Evolutionary conservation across 2,888 invertebrate genomes (phyloP).

Genomic region (Calameuta filiformis): DNA sequence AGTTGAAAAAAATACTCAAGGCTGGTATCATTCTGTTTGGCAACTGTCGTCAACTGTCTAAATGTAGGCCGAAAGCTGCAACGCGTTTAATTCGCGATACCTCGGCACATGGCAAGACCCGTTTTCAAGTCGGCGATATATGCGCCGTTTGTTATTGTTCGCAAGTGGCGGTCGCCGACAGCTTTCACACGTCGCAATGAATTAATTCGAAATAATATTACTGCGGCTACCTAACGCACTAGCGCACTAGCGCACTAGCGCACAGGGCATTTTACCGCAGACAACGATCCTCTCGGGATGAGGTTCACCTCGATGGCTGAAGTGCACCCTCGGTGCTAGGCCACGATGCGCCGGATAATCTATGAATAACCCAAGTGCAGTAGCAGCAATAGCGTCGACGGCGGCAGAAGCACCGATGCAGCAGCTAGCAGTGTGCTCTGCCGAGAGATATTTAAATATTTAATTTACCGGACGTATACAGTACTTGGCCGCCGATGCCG

Average conservation of each 20-base stretch:
- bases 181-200: neutral
- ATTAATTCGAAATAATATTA: neutral
- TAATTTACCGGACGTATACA: slow-evolving; percentile 31
- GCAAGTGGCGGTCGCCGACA: neutral
- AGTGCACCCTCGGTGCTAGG: neutral
- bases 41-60: neutral
- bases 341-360: slow-evolving; percentile 1
- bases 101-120: neutral
- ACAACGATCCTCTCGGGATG: neutral
- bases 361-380: slow-evolving; percentile 12
- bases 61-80: slow-evolving; percentile 4
- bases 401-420: neutral
- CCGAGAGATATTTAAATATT: slow-evolving; percentile 35
- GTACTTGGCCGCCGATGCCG: slow-evolving; percentile 16
- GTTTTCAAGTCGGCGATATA: neutral
- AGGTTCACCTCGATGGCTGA: slow-evolving; percentile 2
- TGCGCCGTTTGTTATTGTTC: neutral
- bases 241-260: neutral
- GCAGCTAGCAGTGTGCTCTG: neutral
- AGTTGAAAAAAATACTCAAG: neutral
- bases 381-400: neutral
- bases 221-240: neutral
- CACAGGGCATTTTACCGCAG: neutral
- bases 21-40: neutral
- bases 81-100: neutral